These are phyloP conservation scores for Drosophila pallidifrons DNA, from an alignment of 1,140 invertebrate genomes.

Conservation along the genomic window DNA sequence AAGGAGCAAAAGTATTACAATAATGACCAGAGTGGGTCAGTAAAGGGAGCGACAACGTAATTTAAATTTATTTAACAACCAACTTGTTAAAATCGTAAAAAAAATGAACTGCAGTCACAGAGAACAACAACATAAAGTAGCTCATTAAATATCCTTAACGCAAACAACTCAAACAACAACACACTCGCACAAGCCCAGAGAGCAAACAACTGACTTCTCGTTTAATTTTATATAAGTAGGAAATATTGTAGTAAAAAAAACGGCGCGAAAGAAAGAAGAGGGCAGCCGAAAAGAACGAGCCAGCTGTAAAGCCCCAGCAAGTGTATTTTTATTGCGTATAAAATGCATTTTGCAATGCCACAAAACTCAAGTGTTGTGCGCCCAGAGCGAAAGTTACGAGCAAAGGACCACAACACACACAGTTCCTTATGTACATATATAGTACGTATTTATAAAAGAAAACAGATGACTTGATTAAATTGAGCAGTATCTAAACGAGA, in stretches of 20 bases:
- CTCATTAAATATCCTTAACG: constrained; percentile 77
- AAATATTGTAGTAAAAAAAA: constrained; percentile 78
- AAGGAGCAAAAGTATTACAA: constrained; percentile 21
- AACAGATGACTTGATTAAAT: constrained; percentile 16
- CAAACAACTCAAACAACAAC: constrained; percentile 27
- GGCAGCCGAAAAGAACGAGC: constrained; percentile 42
- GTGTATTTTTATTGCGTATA: constrained; percentile 83
- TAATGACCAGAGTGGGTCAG: constrained; percentile 58
- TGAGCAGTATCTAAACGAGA: constrained; percentile 1
- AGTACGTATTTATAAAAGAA: neutral
- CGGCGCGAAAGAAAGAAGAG: constrained; percentile 61
- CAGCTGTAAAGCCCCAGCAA: constrained; percentile 75
- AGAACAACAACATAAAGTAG: constrained; percentile 75
- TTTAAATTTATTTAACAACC: constrained; percentile 82
- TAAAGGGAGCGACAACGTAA: constrained; percentile 67
- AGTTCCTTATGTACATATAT: constrained; percentile 16
- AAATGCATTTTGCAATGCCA: constrained; percentile 82
- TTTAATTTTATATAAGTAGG: constrained; percentile 76
- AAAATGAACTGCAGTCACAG: constrained; percentile 49
- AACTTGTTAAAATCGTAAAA: constrained; percentile 77
- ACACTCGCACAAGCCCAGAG: constrained; percentile 37
- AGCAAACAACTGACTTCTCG: constrained; percentile 64
- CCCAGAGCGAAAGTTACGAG: constrained; percentile 77
- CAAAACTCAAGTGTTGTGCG: constrained; percentile 77
- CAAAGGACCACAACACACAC: constrained; percentile 48